phyloP scores from a whole-genome alignment of 2,113 vertebrate species.

The Stigmatopora nigra region DNA sequence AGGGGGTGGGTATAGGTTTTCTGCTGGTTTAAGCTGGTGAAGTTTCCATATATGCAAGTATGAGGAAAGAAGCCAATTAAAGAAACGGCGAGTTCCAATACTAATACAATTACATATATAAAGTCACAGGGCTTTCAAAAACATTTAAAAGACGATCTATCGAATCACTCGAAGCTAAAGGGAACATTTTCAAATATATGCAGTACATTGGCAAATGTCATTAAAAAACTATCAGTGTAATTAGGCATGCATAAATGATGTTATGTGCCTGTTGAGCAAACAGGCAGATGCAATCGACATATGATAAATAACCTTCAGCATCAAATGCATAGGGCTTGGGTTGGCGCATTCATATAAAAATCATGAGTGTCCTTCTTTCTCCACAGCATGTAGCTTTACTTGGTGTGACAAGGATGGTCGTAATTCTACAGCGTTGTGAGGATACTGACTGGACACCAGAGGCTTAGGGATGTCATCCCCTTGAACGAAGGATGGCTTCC shows the following conservation, averaged over 20 bases:
- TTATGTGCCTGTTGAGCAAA: constrained; percentile 26
- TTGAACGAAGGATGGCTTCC: constrained; percentile 78
- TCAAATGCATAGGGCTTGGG: neutral
- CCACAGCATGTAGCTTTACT: constrained; percentile 37
- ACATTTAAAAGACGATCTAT: neutral
- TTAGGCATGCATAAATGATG: neutral
- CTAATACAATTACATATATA: neutral
- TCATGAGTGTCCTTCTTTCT: neutral
- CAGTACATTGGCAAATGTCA: no score
- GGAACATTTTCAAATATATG: no score
- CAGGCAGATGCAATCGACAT: neutral
- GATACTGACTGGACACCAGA: constrained; percentile 41
- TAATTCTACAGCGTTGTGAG: constrained; percentile 34
- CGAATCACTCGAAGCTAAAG: neutral
- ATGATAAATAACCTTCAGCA: neutral
- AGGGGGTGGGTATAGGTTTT: constrained; percentile 50
- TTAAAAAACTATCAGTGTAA: neutral
- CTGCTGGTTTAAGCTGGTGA: constrained; percentile 46
- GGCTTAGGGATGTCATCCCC: constrained; percentile 55
- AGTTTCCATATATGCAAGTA: constrained; percentile 48
- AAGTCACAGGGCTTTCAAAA: neutral
- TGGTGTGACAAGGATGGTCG: constrained; percentile 23
- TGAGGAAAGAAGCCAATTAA: constrained; percentile 49
- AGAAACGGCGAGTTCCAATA: constrained; percentile 59
- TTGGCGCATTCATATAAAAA: neutral